phyloP scores from a whole-genome alignment of 1,140 invertebrate genomes.

The Aphelinus certus region DNA sequence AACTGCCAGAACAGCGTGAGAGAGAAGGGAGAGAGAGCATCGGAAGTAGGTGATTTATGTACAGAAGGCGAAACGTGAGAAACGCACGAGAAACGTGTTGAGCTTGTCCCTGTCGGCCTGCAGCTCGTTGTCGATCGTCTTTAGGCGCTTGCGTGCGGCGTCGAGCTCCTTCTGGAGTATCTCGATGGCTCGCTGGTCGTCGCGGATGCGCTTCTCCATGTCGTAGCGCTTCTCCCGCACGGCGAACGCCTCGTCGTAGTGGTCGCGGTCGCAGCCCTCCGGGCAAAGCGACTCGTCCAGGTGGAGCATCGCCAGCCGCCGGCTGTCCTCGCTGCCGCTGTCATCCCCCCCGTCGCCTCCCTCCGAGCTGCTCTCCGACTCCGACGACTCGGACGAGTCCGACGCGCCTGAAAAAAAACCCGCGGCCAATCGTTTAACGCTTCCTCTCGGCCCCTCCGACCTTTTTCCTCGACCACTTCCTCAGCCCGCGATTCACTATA shows the following conservation, averaged over 20 bases:
- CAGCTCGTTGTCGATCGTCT: slow-evolving; percentile 50
- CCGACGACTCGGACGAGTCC: slow-evolving; percentile 58
- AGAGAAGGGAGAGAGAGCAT: not conserved
- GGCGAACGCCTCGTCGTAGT: slow-evolving; percentile 74
- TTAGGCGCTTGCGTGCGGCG: slow-evolving; percentile 50
- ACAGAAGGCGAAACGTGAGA: not conserved
- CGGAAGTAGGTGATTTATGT: not conserved
- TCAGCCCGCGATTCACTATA: too few species aligned
- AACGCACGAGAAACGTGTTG: slow-evolving; percentile 56
- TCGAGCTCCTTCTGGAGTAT: slow-evolving; percentile 60
- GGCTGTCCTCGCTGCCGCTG: slow-evolving; percentile 63
- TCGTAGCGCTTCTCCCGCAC: slow-evolving; percentile 68
- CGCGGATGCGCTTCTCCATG: slow-evolving; percentile 60
- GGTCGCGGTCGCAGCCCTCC: slow-evolving; percentile 73
- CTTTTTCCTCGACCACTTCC: too few species aligned
- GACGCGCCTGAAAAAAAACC: too few species aligned
- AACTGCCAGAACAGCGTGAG: too few species aligned
- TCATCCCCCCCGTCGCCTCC: slow-evolving; percentile 58
- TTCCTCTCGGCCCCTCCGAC: too few species aligned
- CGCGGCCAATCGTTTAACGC: too few species aligned
- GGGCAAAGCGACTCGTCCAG: slow-evolving; percentile 82
- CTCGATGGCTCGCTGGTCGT: slow-evolving; percentile 63
- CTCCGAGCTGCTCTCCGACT: slow-evolving; percentile 66
- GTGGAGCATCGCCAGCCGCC: slow-evolving; percentile 70
- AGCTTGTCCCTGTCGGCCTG: slow-evolving; percentile 54